These are phyloP conservation scores for Tauraco erythrolophus DNA, from an alignment of 2,113 vertebrate genomes.

Conservation along the genomic window DNA sequence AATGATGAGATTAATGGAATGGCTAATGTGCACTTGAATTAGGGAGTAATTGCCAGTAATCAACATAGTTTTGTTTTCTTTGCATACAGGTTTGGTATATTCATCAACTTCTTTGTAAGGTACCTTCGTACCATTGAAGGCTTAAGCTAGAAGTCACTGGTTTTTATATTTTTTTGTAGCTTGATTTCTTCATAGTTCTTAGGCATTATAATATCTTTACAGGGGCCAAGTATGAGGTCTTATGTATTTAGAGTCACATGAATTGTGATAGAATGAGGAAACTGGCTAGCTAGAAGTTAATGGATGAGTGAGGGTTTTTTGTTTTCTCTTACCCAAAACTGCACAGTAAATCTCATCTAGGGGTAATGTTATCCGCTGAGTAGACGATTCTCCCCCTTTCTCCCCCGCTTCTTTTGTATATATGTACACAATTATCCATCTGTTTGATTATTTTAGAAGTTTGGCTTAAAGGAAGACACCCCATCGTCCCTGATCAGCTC, in stretches of 20 bases:
- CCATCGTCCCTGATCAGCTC: rapidly evolving
- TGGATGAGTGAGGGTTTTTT: neutral
- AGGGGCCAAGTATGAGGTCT: neutral
- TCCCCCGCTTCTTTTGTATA: neutral
- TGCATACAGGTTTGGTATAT: neutral
- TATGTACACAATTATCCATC: neutral
- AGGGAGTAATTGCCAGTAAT: neutral
- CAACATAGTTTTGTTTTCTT: neutral
- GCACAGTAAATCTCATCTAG: neutral
- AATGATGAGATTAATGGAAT: neutral
- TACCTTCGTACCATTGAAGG: neutral
- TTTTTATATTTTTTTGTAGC: neutral
- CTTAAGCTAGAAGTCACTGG: neutral
- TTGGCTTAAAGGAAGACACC: neutral
- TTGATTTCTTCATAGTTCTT: neutral
- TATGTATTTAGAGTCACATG: rapidly evolving
- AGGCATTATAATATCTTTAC: neutral
- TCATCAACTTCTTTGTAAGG: neutral
- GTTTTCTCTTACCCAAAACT: neutral
- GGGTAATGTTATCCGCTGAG: neutral
- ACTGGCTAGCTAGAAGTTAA: neutral
- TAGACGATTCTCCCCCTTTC: neutral
- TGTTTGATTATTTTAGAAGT: neutral
- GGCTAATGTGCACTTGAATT: slow-evolving; percentile 4
- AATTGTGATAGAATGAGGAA: neutral